Evolutionary conservation across 2,888 invertebrate species (phyloP).

Genomic region (Melipona bicolor): DNA sequence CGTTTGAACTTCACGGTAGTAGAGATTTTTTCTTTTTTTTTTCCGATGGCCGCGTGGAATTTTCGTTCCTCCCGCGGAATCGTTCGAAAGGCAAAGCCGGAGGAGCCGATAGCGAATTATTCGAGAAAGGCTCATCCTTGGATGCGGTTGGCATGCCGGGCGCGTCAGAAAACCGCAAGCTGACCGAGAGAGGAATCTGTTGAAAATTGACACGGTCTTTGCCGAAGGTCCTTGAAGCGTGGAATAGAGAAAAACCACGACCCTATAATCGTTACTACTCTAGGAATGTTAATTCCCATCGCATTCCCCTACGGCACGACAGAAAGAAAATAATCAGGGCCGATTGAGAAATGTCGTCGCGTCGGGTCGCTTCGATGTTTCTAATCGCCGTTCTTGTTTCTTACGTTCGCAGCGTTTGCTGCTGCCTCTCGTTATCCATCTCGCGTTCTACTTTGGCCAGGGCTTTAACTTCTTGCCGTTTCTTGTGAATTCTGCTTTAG

Average conservation of each 20-base stretch:
- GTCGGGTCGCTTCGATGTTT: slow-evolving; percentile 19
- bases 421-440: neutral
- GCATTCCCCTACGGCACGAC: slow-evolving; percentile 14
- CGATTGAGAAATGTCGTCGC: slow-evolving; percentile 32
- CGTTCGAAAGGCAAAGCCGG: neutral
- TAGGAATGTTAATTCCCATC: slow-evolving; percentile 66
- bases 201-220: slow-evolving; percentile 76
- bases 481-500: too few relatives aligned
- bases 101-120: slow-evolving; percentile 32
- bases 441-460: neutral
- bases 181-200: slow-evolving; percentile 72
- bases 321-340: slow-evolving; percentile 28
- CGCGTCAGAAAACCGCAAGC: slow-evolving; percentile 79
- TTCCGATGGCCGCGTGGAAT: too few relatives aligned
- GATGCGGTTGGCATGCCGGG: slow-evolving; percentile 73
- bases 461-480: too few relatives aligned
- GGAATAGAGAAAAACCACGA: slow-evolving; percentile 79
- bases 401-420: neutral
- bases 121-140: slow-evolving; percentile 79
- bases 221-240: slow-evolving; percentile 70
- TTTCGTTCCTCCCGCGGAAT: neutral
- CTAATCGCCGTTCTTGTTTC: slow-evolving; percentile 2
- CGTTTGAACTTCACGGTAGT: too few relatives aligned
- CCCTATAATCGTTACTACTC: slow-evolving; percentile 60
- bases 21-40: too few relatives aligned